phyloP scores from a whole-genome alignment of 2,888 invertebrate species.

The Cheilosia vernalis region DNA sequence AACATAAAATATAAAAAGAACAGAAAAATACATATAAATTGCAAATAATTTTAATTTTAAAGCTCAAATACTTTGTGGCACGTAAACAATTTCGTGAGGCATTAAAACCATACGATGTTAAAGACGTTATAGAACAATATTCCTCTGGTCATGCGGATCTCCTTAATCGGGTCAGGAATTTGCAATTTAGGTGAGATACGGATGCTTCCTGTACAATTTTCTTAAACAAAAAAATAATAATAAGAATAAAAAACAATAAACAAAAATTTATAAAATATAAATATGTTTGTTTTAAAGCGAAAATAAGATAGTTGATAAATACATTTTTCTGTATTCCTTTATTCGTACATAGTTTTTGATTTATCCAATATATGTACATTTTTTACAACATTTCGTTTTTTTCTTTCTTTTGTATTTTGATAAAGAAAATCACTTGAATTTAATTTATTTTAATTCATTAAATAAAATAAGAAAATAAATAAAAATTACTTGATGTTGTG shows the following conservation, averaged over 20 bases:
- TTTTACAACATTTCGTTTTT: constrained; percentile 49
- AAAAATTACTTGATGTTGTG: constrained; percentile 51
- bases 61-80: constrained; percentile 95
- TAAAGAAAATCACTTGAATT: constrained; percentile 60
- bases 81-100: constrained; percentile 96
- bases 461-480: constrained; percentile 15
- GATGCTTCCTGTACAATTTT: constrained; percentile 66
- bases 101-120: constrained; percentile 96
- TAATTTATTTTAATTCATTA: constrained; percentile 53
- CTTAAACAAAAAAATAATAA: background rate
- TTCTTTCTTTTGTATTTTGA: constrained; percentile 26
- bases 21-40: constrained; percentile 25
- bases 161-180: constrained; percentile 93
- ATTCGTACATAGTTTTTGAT: constrained; percentile 55
- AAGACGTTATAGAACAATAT: constrained; percentile 97
- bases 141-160: constrained; percentile 94
- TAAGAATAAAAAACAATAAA: constrained; percentile 21
- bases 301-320: constrained; percentile 36
- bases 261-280: no score
- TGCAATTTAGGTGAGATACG: constrained; percentile 90
- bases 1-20: constrained; percentile 8
- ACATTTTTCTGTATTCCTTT: constrained; percentile 30
- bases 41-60: constrained; percentile 81
- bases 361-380: constrained; percentile 63
- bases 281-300: constrained; percentile 5